Percentiles rank a stretch among this genome's conserved stretches.
phyloP scores from a whole-genome alignment of 1,140 invertebrate genomes.

The fruit fly (Drosophila melanogaster) region Release_6_plus_ISO1_MT NC_004354.4:7970501-7971000 shows the following conservation, averaged over 20 bases:
- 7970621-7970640: too few relatives aligned
- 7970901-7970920: conserved; percentile 40
- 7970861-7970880: conserved; percentile 8
- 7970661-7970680: neutral
- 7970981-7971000: conserved; percentile 79
- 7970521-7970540: neutral
- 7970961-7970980: conserved; percentile 81
- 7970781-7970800: conserved; percentile 57
- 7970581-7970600: too few relatives aligned
- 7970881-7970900: conserved; percentile 39
- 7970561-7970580: too few relatives aligned
- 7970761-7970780: conserved; percentile 45
- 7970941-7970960: conserved; percentile 65
- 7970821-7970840: conserved; percentile 58
- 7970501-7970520: neutral
- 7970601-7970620: too few relatives aligned
- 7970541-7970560: too few relatives aligned
- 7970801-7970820: conserved; percentile 81
- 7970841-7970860: conserved; percentile 16
- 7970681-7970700: conserved; percentile 15
- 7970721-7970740: conserved; percentile 49
- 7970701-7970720: conserved; percentile 47
- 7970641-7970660: neutral
- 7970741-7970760: conserved; percentile 73
- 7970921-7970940: conserved; percentile 63